Conservation (phyloP, 1,140 invertebrate species). For the Penaeus chinensis region DNA sequence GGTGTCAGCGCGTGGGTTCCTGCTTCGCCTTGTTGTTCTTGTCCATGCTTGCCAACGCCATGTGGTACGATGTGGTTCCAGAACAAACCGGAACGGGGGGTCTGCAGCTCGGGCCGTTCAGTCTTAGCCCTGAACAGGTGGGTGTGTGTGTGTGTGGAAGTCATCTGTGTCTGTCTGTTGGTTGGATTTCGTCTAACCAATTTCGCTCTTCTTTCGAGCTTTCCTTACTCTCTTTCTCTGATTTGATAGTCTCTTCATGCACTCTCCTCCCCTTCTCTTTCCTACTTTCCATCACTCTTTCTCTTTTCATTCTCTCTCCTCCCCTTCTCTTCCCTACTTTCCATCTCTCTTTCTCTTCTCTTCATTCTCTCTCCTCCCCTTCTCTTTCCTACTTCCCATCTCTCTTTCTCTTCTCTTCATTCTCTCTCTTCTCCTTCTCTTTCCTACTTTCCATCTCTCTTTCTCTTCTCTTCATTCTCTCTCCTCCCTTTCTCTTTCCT, state of each 20-base stretch:
- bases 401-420: too few species aligned
- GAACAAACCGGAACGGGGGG: constrained; percentile 34
- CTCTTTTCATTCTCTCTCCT: background rate
- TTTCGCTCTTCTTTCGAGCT: too few species aligned
- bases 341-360: too few species aligned
- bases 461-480: too few species aligned
- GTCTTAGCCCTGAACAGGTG: constrained; percentile 32
- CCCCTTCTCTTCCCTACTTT: too few species aligned
- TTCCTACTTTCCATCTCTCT: too few species aligned
- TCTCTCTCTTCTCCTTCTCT: too few species aligned
- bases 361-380: too few species aligned
- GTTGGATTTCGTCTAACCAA: background rate
- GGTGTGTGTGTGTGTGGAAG: background rate
- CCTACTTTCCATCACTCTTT: background rate
- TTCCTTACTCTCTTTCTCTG: background rate
- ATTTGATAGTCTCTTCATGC: too few species aligned
- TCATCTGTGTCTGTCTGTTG: too few species aligned
- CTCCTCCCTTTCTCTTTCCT: too few species aligned
- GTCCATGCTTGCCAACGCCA: constrained; percentile 73
- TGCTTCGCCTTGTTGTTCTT: constrained; percentile 72
- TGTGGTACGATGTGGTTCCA: constrained; percentile 70
- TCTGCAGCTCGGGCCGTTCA: constrained; percentile 35
- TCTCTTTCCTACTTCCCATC: too few species aligned
- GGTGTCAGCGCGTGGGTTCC: constrained; percentile 71
- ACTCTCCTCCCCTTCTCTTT: background rate